Base-by-base conservation (phyloP, 2,113 vertebrate genomes). In the Tor tambroides region DNA sequence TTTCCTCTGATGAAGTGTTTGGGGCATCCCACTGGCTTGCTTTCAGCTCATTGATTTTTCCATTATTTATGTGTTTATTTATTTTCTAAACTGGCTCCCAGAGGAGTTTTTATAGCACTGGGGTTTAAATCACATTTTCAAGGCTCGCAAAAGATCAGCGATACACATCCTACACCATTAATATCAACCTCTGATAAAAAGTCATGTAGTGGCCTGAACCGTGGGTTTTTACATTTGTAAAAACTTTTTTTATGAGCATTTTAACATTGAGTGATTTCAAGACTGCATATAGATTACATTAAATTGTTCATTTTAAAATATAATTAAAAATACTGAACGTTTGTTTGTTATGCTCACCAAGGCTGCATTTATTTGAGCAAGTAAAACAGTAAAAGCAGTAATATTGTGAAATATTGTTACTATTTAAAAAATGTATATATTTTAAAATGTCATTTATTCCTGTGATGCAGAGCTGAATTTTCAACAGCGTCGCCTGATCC, bases 31-130 rank as follows among this genome's bases (percentile, higher is more conserved):
- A 6, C 83, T 59, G 69, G 69, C 83, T 56, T 72, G 14, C 65
- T 83, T 71, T 82, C 69, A 71, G 23, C 41, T 87, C 83, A 94
- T 93, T 72, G 91, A 94, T 94, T 92, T 77, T 91, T 79, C 86
- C 85, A 90, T 93, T 92, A 90, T 93, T 92, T 92, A 90, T 93
- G 88, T 93, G 86, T 92, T 93, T 93, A 90, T 87, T 86, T 87
- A 74, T 63, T 92, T 93, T 92, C 91, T 92, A 92, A 92, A 91
- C 85, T 90, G 87, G 89, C 85, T 92, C 93, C 90, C 90, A 54
- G 59, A 90, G 88, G 93, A 90, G 91, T 92, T 87, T 85, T 94
- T 92, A 84, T 75, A 41, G 82, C 85, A 76, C 74, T 86, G 49
- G 49, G 72, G 85, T 89, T 32, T 28, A 86, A 80, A 87, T 88